Conservation (phyloP, 1,140 invertebrate species). For the Pseudoatta argentina region DNA sequence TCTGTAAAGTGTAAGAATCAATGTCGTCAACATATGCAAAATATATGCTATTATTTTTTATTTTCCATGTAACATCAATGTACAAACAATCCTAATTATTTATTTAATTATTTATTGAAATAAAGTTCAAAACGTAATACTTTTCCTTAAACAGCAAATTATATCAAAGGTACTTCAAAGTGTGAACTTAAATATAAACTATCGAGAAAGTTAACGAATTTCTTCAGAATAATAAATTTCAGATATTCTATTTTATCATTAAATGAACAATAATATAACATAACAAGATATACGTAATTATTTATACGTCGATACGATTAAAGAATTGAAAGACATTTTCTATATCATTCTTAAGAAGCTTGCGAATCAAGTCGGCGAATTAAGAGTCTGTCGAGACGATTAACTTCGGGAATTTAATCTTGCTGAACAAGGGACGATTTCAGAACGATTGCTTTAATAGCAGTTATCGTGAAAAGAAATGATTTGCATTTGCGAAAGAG, state of each 20-base stretch:
- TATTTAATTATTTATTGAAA: not conserved
- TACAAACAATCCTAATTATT: not conserved
- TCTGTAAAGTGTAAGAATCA: slow-evolving; percentile 31
- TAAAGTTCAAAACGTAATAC: not conserved
- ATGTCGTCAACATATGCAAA: not conserved
- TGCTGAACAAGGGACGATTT: slow-evolving; percentile 74
- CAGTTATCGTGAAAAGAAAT: slow-evolving; percentile 65
- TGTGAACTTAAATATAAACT: not conserved
- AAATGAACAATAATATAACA: not conserved
- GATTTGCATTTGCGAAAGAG: slow-evolving; percentile 37
- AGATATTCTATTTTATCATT: slow-evolving; percentile 50
- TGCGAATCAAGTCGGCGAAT: slow-evolving; percentile 73
- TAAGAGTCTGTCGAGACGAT: slow-evolving; percentile 75
- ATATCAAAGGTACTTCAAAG: slow-evolving; percentile 3
- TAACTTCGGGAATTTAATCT: slow-evolving; percentile 76
- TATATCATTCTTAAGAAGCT: slow-evolving; percentile 60
- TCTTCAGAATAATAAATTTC: slow-evolving; percentile 24
- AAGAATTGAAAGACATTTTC: slow-evolving; percentile 52
- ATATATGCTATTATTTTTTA: slow-evolving; percentile 18
- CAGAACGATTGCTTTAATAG: slow-evolving; percentile 69
- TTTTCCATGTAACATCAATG: not conserved
- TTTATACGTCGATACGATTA: slow-evolving; percentile 61
- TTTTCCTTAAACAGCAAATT: too few species aligned
- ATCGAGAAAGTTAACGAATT: not conserved
- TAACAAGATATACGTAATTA: slow-evolving; percentile 63